Evolutionary conservation across 1,140 invertebrate genomes (phyloP), one percentile per base, ranked within the genome.

Genomic region (Riptortus pedestris): DNA sequence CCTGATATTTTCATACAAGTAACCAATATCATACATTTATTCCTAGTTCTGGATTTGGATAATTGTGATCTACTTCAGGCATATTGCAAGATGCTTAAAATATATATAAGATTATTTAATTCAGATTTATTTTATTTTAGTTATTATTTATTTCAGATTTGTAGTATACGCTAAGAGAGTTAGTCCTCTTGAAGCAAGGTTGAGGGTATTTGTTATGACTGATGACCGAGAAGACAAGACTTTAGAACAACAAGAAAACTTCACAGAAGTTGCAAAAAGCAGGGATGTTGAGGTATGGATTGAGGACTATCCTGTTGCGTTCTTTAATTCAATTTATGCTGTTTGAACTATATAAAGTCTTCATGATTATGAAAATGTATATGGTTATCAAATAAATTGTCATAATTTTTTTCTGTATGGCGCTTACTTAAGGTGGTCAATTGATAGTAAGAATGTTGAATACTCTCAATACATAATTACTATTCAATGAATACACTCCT

Each of bases 221-320:
- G 95, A 98, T 74, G 90, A 97, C 74, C 91, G 92, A 73, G 92
- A 96, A 71, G 94, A 97, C 71, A 97, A 98, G 75, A 96, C 94
- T 0, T 75, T 98, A 51, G 88, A 94, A 75, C 85, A 86, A 70
- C 90, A 96, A 78, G 93, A 97, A 76, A 87, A 94, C 72, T 97
- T 96, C 75, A 83, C 83, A 9, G 91, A 96, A 79, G 87, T 96
- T 62, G 93, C 94, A 0, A 90, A 92, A 69, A 91, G 88, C 73
- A 78, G 88, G 72, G 90, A 94, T 75, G 87, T 93, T 33, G 90
- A 93, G 80, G 87, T 87, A 28, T 45, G 48, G n/a, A n/a, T n/a
- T n/a, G n/a, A n/a, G n/a, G n/a, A n/a, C n/a, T 9, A 27, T 9
- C 51, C n/a, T 31, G 3, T 59, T 48, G 20, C 14, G 14, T 38